Evolutionary conservation across 2,113 vertebrate species (phyloP), one percentile per base, ranked within the genome.

Genomic region (Tachysurus fulvidraco): DNA sequence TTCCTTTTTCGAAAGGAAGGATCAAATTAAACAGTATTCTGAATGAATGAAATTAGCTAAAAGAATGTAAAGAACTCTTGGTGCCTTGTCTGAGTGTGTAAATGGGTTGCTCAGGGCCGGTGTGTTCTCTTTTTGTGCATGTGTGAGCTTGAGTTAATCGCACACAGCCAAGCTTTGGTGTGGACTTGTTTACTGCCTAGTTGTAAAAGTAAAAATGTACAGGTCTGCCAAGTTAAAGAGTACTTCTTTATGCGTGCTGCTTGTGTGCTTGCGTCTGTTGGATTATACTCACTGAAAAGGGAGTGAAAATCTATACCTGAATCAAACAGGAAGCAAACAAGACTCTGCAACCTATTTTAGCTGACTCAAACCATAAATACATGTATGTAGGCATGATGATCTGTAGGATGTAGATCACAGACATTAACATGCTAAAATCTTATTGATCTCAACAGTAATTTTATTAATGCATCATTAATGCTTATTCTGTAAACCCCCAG

Each of bases 121-220:
- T 36, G 17, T 80, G 74, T 78, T 82, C 59, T 5, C 55, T 57
- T 81, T 85, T 73, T 69, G 60, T 85, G 84, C 86, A 28, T 90
- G 89, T 90, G 89, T 60, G 87, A 90, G 89, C 87, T 88, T 89
- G 89, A 60, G 52, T 83, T 84, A 69, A 76, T 50, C 14, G 71
- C 36, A 81, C 80, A 55, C 79, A 86, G 55, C n/a, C 10, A 41
- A 86, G 83, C 77, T 88, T 85, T 88, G 76, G 84, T 84, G 84
- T 73, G 11, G 44, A 74, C 62, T 83, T 76, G 84, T 88, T 89
- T 80, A 83, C 73, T 79, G 57, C 36, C 78, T 76, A 81, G 81
- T 85, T 78, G 52, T 86, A 86, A 90, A 87, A 86, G 81, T 77
- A 84, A 88, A 89, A 89, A 88, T 81, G 86, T 78, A 78, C 81